Base-by-base conservation (phyloP, 1,140 invertebrate genomes). In the Drosophila neocordata region DNA sequence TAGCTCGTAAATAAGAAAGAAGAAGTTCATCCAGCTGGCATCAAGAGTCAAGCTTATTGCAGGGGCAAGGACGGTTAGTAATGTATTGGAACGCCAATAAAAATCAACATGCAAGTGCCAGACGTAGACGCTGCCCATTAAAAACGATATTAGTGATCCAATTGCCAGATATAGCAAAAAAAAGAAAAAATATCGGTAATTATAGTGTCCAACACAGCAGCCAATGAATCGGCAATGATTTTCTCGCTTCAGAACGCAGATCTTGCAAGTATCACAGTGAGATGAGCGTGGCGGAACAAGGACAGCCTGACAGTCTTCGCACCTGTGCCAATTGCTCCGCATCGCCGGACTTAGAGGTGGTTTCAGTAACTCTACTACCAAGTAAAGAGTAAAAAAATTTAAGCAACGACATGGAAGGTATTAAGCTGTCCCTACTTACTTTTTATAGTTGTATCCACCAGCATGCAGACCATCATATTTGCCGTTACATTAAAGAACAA, bases 171-270 rank as follows among this genome's bases (percentile, higher is more conserved):
- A 96, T 6, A 97, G 90, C 18, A 97, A 92, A 85, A 98, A 97
- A 80, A 95, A 94, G 1, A 97, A 92, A 88, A 98, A 99, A 91
- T 96, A 98, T 81, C 97, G 93, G 79, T 97, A 95, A 92, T 99
- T 99, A 63, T 94, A 94, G 89, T 98, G 96, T 0, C 98, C 98
- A 18, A 99, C 93, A 92, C 98, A 99, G 87, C 95, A 96, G 11
- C 95, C 96, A 13, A 96, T 95, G 91, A 99, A 99, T 35, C 96
- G 95, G 89, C 98, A 99, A 90, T 99, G 98, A 92, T 99, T 98
- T 91, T 99, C 98, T 76, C 97, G 93, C 90, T 98, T 98, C 4
- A 98, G 89, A 44, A 99, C 95, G 85, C 98, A 99, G 18, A 92
- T 92, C 65, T 94, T 91, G 83, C 98, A 99, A 37, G 93, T 94